Conservation (phyloP, 2,113 vertebrate genomes). For the Varanus komodoensis region DNA sequence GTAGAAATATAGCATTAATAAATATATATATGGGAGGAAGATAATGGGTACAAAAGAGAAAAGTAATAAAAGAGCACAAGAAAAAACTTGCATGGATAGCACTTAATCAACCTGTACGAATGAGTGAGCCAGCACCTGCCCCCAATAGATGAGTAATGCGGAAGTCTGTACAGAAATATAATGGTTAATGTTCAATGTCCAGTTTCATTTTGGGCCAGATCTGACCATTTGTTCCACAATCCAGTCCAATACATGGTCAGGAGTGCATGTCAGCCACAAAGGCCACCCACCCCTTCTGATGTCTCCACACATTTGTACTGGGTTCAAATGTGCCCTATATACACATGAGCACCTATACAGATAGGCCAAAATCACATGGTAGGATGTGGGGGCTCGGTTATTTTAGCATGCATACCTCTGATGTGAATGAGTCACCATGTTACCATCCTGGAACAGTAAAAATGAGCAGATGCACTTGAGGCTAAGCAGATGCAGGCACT, state of each 20-base stretch:
- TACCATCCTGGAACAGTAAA: background rate
- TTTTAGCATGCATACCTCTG: background rate
- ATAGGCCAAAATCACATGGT: background rate
- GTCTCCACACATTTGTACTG: background rate
- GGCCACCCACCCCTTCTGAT: background rate
- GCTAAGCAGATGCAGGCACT: background rate
- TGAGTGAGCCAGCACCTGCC: background rate
- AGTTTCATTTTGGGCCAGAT: background rate
- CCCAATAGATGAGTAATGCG: slow-evolving; percentile 36
- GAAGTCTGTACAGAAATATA: slow-evolving; percentile 16
- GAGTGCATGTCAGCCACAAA: background rate
- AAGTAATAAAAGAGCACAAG: slow-evolving; percentile 20
- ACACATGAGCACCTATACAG: background rate
- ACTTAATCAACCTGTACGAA: slow-evolving; percentile 19
- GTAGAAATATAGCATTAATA: background rate
- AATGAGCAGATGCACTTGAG: background rate
- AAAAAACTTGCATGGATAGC: slow-evolving; percentile 15
- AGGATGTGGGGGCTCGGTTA: background rate
- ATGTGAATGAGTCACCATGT: background rate
- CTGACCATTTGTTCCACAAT: background rate
- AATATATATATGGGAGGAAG: background rate
- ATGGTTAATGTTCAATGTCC: background rate
- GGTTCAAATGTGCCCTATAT: background rate
- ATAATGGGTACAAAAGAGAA: background rate
- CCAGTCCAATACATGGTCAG: background rate